Base-by-base conservation (phyloP, 2,797 vertebrate species). In the Simalia tracyae region DNA sequence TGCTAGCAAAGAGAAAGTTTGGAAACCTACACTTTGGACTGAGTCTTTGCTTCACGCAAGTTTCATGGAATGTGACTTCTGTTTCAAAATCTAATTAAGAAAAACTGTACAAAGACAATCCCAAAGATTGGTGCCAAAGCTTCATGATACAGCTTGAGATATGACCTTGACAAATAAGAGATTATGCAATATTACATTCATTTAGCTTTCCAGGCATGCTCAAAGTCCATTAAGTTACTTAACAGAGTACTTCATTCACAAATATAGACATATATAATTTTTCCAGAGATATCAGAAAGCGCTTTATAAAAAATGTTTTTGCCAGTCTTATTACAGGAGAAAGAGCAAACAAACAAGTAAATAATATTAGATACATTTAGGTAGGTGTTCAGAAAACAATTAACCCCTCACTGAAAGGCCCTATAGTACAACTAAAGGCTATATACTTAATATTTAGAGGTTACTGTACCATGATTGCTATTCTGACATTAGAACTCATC, bases 91-190 rank as follows among this genome's bases (percentile, higher is more conserved):
- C 0, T 88, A 81, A 88, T 54, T 50, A 17, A 1, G 87, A 66
- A 36, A 46, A 91, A 54, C 4, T 63, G 68, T 24, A 46, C 50
- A 50, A n/a, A 19, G n/a, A 89, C 28, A 92, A 64, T 22, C n/a
- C 31, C 72, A 19, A n/a, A 66, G 85, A 84, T 12, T 54, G 46
- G 86, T 91, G 92, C 56, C 88, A 85, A 63, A 0, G 0, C 46
- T 88, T 84, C 91, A 89, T 86, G 88, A 87, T 3, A 46, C 42
- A 64, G 86, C 92, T 91, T 92, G 88, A 84, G 54, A 50, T 3
- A 22, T 0, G 2, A 0, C 4, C 46, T 93, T 89, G 6, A 59
- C 24, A 63, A 84, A 19, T 28, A 57, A 17, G 46, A 60, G 54
- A 81, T 76, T 92, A 89, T 89, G 91, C 84, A 87, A 57, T 12